Evolutionary conservation across 2,888 invertebrate species (phyloP).

Genomic region (Cephus pygmeus): DNA sequence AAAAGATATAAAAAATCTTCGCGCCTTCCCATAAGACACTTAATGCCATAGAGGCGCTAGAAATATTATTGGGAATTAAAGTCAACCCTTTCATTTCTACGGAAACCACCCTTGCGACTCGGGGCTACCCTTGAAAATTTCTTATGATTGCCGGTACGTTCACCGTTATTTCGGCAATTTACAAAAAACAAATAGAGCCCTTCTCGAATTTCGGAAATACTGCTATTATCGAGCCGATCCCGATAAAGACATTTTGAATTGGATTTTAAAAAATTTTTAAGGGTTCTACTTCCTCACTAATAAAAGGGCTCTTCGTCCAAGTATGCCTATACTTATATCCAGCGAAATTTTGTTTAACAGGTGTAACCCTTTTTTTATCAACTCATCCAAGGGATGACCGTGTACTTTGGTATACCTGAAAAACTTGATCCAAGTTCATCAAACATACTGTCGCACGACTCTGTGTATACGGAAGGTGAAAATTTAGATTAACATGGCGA

Average conservation of each 20-base stretch:
- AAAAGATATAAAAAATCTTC: conserved; percentile 2
- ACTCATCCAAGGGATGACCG: not conserved
- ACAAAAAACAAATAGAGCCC: not conserved
- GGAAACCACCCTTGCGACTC: not conserved
- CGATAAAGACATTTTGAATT: not conserved
- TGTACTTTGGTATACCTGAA: not conserved
- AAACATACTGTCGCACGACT: not conserved
- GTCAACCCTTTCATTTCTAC: conserved; percentile 16
- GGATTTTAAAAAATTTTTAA: not conserved
- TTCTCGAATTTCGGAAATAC: not conserved
- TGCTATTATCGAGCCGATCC: not conserved
- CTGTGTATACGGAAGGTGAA: not conserved
- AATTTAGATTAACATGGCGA: not conserved
- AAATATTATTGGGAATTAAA: conserved; percentile 19
- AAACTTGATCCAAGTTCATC: not conserved
- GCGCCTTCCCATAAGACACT: not conserved
- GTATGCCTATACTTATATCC: not conserved
- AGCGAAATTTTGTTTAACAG: not conserved
- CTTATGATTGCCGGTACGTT: not conserved
- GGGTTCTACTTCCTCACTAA: not conserved
- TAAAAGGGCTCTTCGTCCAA: not conserved
- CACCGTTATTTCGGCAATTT: not conserved
- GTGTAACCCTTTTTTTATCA: not conserved
- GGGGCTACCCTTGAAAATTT: not conserved
- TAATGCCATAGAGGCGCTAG: not conserved